Evolutionary conservation across 2,888 invertebrate species (phyloP), one percentile per base, ranked within the genome.

Genomic region (Aleiodes testaceus): DNA sequence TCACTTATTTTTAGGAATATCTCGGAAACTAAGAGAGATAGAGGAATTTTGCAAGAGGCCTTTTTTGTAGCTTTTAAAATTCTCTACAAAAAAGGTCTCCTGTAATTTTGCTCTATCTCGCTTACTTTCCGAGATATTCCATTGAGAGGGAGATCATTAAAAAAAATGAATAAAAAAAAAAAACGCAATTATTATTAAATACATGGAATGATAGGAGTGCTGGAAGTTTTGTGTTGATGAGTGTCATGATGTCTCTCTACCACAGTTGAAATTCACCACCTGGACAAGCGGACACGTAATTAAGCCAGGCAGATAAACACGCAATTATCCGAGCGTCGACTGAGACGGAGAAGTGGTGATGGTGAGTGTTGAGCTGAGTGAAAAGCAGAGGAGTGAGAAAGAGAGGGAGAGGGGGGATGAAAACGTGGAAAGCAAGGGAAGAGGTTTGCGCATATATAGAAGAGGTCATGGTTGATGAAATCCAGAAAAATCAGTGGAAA

Each of bases 271-370:
- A 82, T 84, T 83, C 82, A 83, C 79, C 79, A 81, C 79, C 78
- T 79, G 81, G 81, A 82, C 82, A 83, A 81, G 82, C 82, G 81
- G 81, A 83, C 80, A 81, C 81, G 82, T 82, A 83, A 83, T 83
- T 83, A 83, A 83, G 82, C 82, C 79, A 76, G 79, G 79, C 82
- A 80, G 83, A 83, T 84, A 84, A 84, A 84, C 83, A 84, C 80
- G 84, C 83, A 84, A 84, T 84, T 84, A 84, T 80, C 78, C 79
- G 76, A 70, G 76, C 78, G 81, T 79, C 80, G 80, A 81, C 79
- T 72, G 61, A 61, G 66, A 72, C 68, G 55, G 73, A 75, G 75
- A 73, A 66, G 72, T 75, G 74, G 77, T 63, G 44, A 53, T 42
- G 63, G 78, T 77, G 77, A 72, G 74, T 74, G 66, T 64, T 22